A percentile compares a stretch with the other conserved stretches of the same genome.
phyloP scores from a whole-genome alignment of 1,140 invertebrate genomes.

The Calephelis nemesis region DNA sequence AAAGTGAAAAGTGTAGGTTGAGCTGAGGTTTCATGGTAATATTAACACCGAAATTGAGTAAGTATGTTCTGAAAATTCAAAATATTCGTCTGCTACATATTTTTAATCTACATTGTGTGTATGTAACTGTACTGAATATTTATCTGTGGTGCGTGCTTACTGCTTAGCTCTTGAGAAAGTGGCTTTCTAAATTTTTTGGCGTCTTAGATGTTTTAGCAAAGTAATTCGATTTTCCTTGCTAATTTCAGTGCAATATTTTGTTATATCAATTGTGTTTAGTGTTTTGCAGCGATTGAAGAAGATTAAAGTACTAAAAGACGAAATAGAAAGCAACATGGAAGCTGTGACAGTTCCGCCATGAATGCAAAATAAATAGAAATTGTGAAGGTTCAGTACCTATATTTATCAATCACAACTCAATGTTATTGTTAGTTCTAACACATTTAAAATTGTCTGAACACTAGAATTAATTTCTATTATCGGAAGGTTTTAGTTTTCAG shows the following conservation, averaged over 20 bases:
- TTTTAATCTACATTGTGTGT: too few relatives aligned
- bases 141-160: constrained; percentile 36
- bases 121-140: constrained; percentile 7
- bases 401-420: neutral
- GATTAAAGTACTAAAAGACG: constrained; percentile 24
- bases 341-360: constrained; percentile 79
- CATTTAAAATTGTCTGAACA: neutral
- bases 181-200: constrained; percentile 69
- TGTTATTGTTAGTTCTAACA: neutral
- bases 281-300: constrained; percentile 7
- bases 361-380: constrained; percentile 80
- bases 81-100: too few relatives aligned
- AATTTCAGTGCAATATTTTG: constrained; percentile 19
- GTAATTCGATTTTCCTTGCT: constrained; percentile 24
- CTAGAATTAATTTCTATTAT: neutral
- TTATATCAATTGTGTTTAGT: constrained; percentile 17
- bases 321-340: constrained; percentile 80
- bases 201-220: constrained; percentile 40
- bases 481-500: neutral
- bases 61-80: too few relatives aligned
- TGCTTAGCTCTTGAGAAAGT: constrained; percentile 59
- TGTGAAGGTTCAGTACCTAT: constrained; percentile 55
- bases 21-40: too few relatives aligned
- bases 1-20: too few relatives aligned
- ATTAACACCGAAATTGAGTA: too few relatives aligned